Conservation (phyloP, 2,888 invertebrate species). For the Nephrotoma appendiculata region DNA sequence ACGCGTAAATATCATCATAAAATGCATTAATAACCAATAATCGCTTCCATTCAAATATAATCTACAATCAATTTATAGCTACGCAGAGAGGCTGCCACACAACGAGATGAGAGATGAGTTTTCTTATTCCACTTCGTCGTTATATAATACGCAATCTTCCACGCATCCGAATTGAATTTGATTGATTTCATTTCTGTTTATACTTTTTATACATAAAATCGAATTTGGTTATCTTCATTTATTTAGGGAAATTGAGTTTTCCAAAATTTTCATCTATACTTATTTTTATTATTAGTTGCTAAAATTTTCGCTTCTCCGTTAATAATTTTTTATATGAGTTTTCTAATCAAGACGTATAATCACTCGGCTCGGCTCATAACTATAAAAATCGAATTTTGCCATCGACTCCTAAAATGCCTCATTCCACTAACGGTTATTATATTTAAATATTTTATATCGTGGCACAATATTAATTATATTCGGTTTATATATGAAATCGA, state of each 20-base stretch:
- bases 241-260: background rate
- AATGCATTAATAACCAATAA: background rate
- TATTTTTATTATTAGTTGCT: background rate
- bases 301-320: background rate
- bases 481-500: background rate
- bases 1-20: background rate
- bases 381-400: background rate
- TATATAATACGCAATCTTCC: too few relatives aligned
- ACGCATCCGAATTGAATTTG: background rate
- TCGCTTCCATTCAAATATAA: background rate
- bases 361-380: background rate
- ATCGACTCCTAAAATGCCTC: background rate
- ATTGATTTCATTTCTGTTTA: background rate
- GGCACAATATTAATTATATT: background rate
- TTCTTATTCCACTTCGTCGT: background rate
- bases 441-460: background rate
- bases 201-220: background rate
- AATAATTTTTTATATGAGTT: background rate
- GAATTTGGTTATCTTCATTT: background rate
- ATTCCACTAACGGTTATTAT: background rate
- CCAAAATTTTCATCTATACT: background rate
- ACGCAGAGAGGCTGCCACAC: background rate
- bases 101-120: background rate
- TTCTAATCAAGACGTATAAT: background rate
- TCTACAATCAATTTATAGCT: background rate